Evolutionary conservation across 2,888 invertebrate species (phyloP).

Genomic region (Stenurella melanura): DNA sequence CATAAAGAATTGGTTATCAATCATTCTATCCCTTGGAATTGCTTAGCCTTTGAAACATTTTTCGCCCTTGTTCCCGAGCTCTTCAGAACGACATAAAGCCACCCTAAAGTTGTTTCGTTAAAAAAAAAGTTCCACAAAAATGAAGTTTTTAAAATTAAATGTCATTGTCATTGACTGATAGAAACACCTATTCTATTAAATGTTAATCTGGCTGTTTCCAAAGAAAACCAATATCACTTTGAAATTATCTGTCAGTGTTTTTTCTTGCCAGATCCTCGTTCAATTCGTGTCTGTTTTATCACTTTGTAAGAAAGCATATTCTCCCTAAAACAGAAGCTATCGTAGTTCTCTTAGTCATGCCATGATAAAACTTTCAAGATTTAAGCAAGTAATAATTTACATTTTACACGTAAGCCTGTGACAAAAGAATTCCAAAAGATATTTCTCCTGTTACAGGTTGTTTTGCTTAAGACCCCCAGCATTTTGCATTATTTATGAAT

Average conservation of each 20-base stretch:
- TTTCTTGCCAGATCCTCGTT: background rate
- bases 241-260: background rate
- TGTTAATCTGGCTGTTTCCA: no score
- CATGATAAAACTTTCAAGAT: slow-evolving; percentile 13
- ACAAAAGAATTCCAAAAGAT: slow-evolving; percentile 21
- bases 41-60: no score
- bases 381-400: slow-evolving; percentile 22
- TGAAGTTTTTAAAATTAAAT: no score
- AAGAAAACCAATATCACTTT: background rate
- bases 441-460: slow-evolving; percentile 28
- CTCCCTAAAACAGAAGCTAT: background rate
- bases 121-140: no score
- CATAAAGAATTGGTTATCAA: no score
- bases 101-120: no score
- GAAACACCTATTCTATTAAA: no score
- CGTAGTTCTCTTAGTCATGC: background rate
- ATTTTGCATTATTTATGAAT: slow-evolving; percentile 49
- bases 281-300: no score
- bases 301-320: background rate
- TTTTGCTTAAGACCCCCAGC: slow-evolving; percentile 3
- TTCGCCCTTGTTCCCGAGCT: no score
- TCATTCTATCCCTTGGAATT: no score
- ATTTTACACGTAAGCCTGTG: background rate
- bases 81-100: no score
- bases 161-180: no score